These are phyloP conservation scores for Leptodactylus fallax DNA, from an alignment of 2,797 vertebrate genomes.

Conservation along the genomic window DNA sequence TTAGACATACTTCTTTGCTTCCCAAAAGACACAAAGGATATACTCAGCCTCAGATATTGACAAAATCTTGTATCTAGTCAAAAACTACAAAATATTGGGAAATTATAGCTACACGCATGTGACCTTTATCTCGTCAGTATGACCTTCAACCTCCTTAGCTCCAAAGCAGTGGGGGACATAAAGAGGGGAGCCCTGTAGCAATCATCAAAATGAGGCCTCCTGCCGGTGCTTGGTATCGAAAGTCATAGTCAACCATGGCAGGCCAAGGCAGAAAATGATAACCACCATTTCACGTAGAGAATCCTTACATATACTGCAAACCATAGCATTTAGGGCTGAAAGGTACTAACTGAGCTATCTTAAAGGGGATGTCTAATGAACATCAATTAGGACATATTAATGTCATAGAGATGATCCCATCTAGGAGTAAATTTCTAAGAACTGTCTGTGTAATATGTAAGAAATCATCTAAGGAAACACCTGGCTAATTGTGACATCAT, in stretches of 20 bases:
- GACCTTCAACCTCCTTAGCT: neutral
- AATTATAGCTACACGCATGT: neutral
- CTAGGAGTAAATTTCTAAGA: too few relatives aligned
- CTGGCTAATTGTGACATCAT: too few relatives aligned
- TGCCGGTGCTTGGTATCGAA: neutral
- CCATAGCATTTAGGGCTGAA: too few relatives aligned
- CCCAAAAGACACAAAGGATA: constrained; percentile 2
- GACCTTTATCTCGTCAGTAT: neutral
- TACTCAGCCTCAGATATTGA: neutral
- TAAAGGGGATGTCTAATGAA: too few relatives aligned
- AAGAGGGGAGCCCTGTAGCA: neutral
- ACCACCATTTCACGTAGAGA: too few relatives aligned
- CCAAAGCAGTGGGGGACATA: neutral
- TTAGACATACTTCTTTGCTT: constrained; percentile 37
- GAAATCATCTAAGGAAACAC: too few relatives aligned
- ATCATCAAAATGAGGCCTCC: neutral
- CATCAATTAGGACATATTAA: too few relatives aligned
- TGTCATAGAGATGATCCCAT: too few relatives aligned
- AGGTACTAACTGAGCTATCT: too few relatives aligned
- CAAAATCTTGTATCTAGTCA: neutral
- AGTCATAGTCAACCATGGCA: neutral
- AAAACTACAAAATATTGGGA: neutral
- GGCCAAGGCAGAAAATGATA: too few relatives aligned
- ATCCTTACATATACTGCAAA: too few relatives aligned
- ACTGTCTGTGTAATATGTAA: too few relatives aligned